Conservation (phyloP, 2,113 vertebrate species). For the human (Homo sapiens) region DNA sequence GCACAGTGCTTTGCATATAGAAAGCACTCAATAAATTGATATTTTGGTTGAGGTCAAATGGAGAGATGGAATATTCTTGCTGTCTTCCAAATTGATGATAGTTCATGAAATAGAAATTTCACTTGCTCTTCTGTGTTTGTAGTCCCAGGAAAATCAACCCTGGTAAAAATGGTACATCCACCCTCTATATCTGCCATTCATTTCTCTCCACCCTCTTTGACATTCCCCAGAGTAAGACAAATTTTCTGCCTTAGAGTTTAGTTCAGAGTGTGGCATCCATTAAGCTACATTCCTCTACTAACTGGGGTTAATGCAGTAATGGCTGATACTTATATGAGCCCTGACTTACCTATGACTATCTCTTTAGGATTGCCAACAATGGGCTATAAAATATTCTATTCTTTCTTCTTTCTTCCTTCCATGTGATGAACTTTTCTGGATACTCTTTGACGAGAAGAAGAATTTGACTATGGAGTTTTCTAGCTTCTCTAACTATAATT, state of each 20-base stretch:
- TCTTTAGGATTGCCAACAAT: not conserved
- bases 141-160: not conserved
- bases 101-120: not conserved
- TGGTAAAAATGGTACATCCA: not conserved
- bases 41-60: not conserved
- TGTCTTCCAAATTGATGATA: not conserved
- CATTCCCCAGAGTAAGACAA: not conserved
- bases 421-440: not conserved
- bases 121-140: not conserved
- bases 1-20: not conserved
- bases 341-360: not conserved
- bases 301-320: not conserved
- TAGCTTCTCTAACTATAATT: not conserved
- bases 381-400: not conserved
- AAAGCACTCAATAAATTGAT: not conserved
- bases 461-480: not conserved
- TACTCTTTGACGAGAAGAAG: not conserved
- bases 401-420: not conserved
- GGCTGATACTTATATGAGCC: not conserved
- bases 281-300: not conserved
- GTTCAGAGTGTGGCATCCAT: not conserved
- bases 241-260: not conserved
- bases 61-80: not conserved
- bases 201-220: not conserved
- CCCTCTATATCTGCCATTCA: not conserved